These are phyloP conservation scores for Ligdia adustata DNA, from an alignment of 2,888 invertebrate genomes.

Conservation along the genomic window DNA sequence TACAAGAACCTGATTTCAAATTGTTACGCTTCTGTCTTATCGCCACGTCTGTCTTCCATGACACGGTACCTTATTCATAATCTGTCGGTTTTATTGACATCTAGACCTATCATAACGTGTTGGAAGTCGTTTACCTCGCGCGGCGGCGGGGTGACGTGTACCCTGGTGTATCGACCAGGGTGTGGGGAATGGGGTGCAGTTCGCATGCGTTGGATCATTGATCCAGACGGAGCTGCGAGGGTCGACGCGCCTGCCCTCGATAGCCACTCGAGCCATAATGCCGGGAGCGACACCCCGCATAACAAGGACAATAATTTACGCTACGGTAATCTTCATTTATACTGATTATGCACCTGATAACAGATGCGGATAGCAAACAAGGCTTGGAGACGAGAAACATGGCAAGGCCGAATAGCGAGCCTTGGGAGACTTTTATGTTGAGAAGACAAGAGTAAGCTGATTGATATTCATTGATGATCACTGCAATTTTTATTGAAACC, in stretches of 20 bases:
- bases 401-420: too few relatives aligned
- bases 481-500: too few relatives aligned
- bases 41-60: background rate
- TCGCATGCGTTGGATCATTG: constrained; percentile 61
- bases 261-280: constrained; percentile 16
- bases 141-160: constrained; percentile 63
- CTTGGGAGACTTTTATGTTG: too few relatives aligned
- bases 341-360: too few relatives aligned
- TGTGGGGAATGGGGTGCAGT: background rate
- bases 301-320: constrained; percentile 25
- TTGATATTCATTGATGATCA: too few relatives aligned
- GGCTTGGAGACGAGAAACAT: too few relatives aligned
- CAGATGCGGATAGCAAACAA: too few relatives aligned
- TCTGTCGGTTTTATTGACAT: constrained; percentile 29
- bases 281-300: constrained; percentile 24
- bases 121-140: constrained; percentile 70
- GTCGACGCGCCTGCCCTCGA: constrained; percentile 43
- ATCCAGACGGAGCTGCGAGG: constrained; percentile 39
- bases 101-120: constrained; percentile 77
- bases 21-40: background rate
- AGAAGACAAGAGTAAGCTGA: too few relatives aligned
- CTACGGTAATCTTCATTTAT: too few relatives aligned
- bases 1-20: too few relatives aligned
- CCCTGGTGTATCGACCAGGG: constrained; percentile 50
- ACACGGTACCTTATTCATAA: constrained; percentile 20